Evolutionary conservation across 2,888 invertebrate genomes (phyloP), one percentile per base, ranked within the genome.

Genomic region (Cosmia trapezina): DNA sequence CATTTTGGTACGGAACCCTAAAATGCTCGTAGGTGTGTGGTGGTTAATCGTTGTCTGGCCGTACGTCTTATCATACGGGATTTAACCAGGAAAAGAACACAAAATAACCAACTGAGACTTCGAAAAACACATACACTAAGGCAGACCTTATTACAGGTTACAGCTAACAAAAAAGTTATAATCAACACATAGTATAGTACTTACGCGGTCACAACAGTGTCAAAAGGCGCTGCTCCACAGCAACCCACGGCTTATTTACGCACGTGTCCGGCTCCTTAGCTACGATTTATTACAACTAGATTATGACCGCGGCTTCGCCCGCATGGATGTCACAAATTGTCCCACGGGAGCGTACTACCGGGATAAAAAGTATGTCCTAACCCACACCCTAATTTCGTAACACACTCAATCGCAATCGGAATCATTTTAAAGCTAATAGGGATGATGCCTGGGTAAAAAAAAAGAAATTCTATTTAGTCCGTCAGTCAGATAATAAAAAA

Each of bases 181-280:
- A 63, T 71, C 47, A 78, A 49, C 41, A 47, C 8, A 53, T 12
- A n/a, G 11, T 70, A 54, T 37, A 47, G 47, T 28, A 51, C 45
- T 33, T 41, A 41, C 17, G 57, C 56, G 14, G 33, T 19, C 43
- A 61, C 43, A 49, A 64, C 43, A 59, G 14, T 49, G 43, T 33
- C 41, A 53, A 28, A 28, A 7, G 7, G 41, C 22, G 6, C 5
- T 4, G 41, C 6, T 17, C 43, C 22, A 61, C 17, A 45, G 11
- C 11, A 17, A 4, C 4, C n/a, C 61, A 22, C 17, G 6, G 43
- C 61, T 22, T 6, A 61, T 6, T 17, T 43, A 43, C 43, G 43
- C 17, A 22, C 17, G 17, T 43, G 1, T 11, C 22, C n/a, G n/a
- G n/a, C n/a, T n/a, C n/a, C 51, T 8, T 22, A 9, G 9, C 60